Evolutionary conservation across 2,888 invertebrate genomes (phyloP), one percentile per base, ranked within the genome.

Genomic region (Elmis aenea): DNA sequence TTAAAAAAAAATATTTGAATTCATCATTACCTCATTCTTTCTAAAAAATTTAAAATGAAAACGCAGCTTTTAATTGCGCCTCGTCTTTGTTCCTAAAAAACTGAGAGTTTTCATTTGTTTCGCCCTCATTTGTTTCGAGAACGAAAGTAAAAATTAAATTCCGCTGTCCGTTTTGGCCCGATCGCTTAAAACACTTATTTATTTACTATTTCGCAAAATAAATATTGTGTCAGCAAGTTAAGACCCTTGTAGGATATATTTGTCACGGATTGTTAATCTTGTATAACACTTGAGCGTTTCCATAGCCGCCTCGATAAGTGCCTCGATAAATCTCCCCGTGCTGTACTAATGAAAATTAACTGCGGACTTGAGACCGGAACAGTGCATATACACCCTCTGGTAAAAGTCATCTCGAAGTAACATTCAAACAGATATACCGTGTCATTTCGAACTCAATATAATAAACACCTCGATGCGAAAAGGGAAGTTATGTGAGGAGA

Each of bases 261-360:
- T 43, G 49, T 50, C 42, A 50, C 41, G 49, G 49, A 47, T 50
- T 45, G 49, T 50, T 50, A 50, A 50, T 50, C 46, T 50, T 45
- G 41, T 36, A 45, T 45, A 45, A 45, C 45, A 45, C 45, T 42
- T 34, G 49, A 48, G 46, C 45, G 41, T 45, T 45, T 50, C 49
- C 39, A 42, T 28, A 32, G 24, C 29, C 22, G 10, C 33, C 38
- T 33, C 35, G 48, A 51, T 49, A 51, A 51, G 48, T 48, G 42
- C 38, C 35, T 38, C 44, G 44, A 48, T 51, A 51, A 51, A 51
- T 51, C 48, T 51, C 46, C 38, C 48, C 31, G 26, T 9, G 30
- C 33, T 24, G 37, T 46, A 38, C 48, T 51, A 51, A 51, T 51
- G 51, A 51, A 51, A 51, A 51, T 51, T 48, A 51, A 51, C 51